These are phyloP conservation scores for Falco punctatus DNA, from an alignment of 2,113 vertebrate genomes.

Conservation along the genomic window DNA sequence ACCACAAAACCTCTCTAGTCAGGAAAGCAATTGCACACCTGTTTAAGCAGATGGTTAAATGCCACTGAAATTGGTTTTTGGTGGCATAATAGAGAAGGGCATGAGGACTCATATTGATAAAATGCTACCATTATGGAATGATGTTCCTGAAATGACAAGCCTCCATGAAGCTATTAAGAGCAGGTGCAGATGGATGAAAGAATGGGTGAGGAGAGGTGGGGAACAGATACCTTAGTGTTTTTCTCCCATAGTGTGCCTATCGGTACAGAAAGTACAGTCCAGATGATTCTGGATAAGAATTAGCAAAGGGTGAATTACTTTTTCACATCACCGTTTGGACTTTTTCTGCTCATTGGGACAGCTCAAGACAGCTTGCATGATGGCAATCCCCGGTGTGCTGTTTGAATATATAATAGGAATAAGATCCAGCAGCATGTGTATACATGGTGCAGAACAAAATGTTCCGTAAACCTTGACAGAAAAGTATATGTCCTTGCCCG, in stretches of 20 bases:
- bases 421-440: conserved; percentile 49
- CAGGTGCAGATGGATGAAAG: background rate
- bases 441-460: conserved; percentile 59
- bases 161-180: background rate
- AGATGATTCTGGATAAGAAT: background rate
- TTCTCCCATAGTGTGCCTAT: background rate
- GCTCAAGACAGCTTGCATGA: conserved; percentile 51
- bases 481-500: conserved; percentile 60
- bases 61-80: background rate
- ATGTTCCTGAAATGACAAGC: background rate
- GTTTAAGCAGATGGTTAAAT: background rate
- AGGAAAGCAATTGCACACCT: background rate
- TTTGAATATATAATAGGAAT: conserved; percentile 56
- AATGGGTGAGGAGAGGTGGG: background rate
- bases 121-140: background rate
- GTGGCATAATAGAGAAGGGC: background rate
- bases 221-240: background rate
- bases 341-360: conserved; percentile 21
- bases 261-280: background rate
- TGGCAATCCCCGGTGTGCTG: conserved; percentile 35
- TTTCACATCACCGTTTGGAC: background rate
- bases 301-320: background rate
- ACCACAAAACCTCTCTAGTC: background rate
- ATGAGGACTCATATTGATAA: background rate
- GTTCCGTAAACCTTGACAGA: conserved; percentile 63